Conservation (phyloP, 2,888 invertebrate species). For the Stegana nigrithorax region DNA sequence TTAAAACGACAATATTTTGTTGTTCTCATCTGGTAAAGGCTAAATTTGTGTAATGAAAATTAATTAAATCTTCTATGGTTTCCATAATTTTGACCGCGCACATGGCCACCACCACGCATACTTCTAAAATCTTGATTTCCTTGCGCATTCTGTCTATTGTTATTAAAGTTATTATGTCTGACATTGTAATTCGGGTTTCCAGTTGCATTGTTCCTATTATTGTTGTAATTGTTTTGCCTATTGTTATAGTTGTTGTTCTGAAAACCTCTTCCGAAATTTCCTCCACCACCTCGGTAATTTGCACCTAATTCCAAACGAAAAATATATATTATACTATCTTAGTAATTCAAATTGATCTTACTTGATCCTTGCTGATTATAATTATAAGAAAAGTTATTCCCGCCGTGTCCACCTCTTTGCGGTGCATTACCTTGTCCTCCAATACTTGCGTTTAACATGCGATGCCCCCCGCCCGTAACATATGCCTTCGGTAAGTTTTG, state of each 20-base stretch:
- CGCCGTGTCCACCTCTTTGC: not conserved
- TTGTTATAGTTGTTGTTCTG: not conserved
- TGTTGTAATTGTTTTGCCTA: constrained; percentile 23
- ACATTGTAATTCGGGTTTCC: constrained; percentile 28
- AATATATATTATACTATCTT: not conserved
- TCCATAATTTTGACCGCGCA: too few species aligned
- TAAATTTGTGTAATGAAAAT: too few species aligned
- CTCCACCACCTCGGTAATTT: too few species aligned
- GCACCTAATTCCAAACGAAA: constrained; percentile 7
- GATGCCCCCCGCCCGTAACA: constrained; percentile 78
- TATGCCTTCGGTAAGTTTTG: constrained; percentile 75
- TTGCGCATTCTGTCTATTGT: not conserved
- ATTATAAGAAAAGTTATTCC: not conserved
- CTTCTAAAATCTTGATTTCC: not conserved
- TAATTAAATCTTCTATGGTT: too few species aligned
- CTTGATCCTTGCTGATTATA: not conserved
- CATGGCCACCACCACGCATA: too few species aligned
- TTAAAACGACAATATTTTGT: too few species aligned
- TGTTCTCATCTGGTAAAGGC: too few species aligned
- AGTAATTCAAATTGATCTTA: not conserved
- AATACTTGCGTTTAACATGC: constrained; percentile 72
- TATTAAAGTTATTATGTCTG: constrained; percentile 20
- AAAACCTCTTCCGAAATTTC: not conserved
- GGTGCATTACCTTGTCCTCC: constrained; percentile 46
- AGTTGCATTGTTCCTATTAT: constrained; percentile 25